These are phyloP conservation scores for Cerastis leucographa DNA, from an alignment of 2,888 invertebrate species.

Conservation along the genomic window DNA sequence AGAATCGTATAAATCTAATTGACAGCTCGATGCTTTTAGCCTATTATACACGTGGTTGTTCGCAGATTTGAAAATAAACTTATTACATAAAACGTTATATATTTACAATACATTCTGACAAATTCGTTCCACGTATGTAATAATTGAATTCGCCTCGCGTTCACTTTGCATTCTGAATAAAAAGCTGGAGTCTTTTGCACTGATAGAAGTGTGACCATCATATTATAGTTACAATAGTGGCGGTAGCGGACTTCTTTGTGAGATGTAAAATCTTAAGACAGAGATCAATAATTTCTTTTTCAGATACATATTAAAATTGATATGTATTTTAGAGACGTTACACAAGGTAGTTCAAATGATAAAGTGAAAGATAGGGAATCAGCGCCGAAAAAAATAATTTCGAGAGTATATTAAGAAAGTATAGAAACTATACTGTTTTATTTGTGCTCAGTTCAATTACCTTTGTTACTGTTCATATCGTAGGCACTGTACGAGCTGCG, in stretches of 20 bases:
- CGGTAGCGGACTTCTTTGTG: constrained; percentile 62
- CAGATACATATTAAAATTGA: constrained; percentile 82
- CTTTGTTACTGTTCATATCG: constrained; percentile 33
- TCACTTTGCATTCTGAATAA: constrained; percentile 78
- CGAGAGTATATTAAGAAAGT: constrained; percentile 32
- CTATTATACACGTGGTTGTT: constrained; percentile 88
- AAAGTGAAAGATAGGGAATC: constrained; percentile 50
- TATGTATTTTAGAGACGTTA: constrained; percentile 83
- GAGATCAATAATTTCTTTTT: constrained; percentile 81
- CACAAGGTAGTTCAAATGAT: constrained; percentile 65
- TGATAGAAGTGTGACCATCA: constrained; percentile 77
- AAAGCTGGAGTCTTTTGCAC: constrained; percentile 55
- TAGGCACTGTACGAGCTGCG: constrained; percentile 22
- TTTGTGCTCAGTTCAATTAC: constrained; percentile 58
- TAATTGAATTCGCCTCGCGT: constrained; percentile 83
- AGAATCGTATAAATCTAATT: constrained; percentile 87
- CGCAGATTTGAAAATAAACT: constrained; percentile 86
- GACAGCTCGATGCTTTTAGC: constrained; percentile 87
- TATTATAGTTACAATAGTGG: constrained; percentile 65
- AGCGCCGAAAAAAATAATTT: constrained; percentile 56
- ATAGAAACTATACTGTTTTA: constrained; percentile 32
- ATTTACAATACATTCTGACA: constrained; percentile 89
- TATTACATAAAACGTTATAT: constrained; percentile 87
- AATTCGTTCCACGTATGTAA: constrained; percentile 86
- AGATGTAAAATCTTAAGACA: constrained; percentile 69